Evolutionary conservation across 2,797 vertebrate genomes (phyloP).

Genomic region (Esox lucius): DNA sequence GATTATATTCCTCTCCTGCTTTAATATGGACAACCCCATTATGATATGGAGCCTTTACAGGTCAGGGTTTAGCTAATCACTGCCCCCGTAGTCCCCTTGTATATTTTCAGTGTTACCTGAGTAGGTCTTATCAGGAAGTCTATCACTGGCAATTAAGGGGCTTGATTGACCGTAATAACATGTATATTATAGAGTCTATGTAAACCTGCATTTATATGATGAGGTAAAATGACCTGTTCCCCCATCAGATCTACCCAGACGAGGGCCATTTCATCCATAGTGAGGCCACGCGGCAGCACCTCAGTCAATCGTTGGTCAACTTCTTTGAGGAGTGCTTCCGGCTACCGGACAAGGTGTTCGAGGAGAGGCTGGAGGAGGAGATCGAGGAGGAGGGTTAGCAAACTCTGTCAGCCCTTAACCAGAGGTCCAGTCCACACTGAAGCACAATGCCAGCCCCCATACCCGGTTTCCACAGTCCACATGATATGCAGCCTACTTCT

Average conservation of each 20-base stretch:
- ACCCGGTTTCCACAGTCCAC: slow-evolving; percentile 33
- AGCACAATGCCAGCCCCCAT: slow-evolving; percentile 55
- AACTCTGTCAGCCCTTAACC: slow-evolving; percentile 20
- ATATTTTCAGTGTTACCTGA: neutral
- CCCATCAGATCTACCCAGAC: slow-evolving; percentile 91
- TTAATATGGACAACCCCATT: slow-evolving; percentile 64
- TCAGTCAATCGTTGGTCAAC: slow-evolving; percentile 89
- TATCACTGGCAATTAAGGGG: neutral
- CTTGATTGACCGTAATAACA: neutral
- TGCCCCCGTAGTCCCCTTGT: slow-evolving; percentile 12
- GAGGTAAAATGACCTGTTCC: neutral
- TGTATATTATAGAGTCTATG: neutral
- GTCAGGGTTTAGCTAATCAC: slow-evolving; percentile 43
- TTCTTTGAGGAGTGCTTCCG: slow-evolving; percentile 95
- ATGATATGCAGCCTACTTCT: slow-evolving; percentile 60
- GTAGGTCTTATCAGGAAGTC: neutral
- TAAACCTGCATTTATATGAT: neutral
- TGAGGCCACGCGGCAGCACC: slow-evolving; percentile 80
- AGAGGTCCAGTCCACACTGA: slow-evolving; percentile 28
- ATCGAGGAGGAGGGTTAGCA: slow-evolving; percentile 86
- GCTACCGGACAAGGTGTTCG: slow-evolving; percentile 81
- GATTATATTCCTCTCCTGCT: slow-evolving; percentile 55
- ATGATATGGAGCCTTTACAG: slow-evolving; percentile 33
- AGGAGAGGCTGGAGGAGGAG: slow-evolving; percentile 85
- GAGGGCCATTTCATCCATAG: slow-evolving; percentile 91